Base-by-base conservation (phyloP, 2,113 vertebrate genomes). In the Eira barbara region DNA sequence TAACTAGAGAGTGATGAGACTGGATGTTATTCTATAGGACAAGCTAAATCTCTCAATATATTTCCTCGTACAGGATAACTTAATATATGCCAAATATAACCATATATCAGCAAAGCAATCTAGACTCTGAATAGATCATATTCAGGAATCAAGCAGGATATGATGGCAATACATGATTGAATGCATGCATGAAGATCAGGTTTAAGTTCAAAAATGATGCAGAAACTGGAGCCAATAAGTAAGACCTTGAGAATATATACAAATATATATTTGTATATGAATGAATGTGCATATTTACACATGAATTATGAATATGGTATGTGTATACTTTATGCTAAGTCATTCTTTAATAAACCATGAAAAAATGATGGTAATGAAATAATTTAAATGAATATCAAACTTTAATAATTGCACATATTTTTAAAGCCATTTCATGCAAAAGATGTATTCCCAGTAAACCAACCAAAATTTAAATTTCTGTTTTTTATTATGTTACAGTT, bases 401-500 rank as follows among this genome's bases (percentile, higher is more conserved):
- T 81, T 80, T 74, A 73, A 47, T 76, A 78, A 61, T 29, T 79
- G 9, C 11, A 45, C 57, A 59, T 59, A 71, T 67, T 86, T 81
- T 42, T 49, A 88, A n/a, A 79, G 31, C 15, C 3, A 79, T 83
- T 59, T 71, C 0, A 0, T 55, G 7, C 4, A 89, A 49, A 95
- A 59, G 29, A 69, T 65, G 55, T 6, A 90, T 95, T 71, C 69
- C 17, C 63, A 71, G 6, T 49, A 85, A 76, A n/a, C 14, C 3
- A 82, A 65, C 31, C 15, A 79, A 90, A 63, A 63, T 36, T 90
- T 89, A 92, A n/a, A 73, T 65, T 63, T 71, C 65, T 8, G 6
- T 80, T 97, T 97, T 96, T 81, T 61, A 86, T 20, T 65, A 89
- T 39, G 13, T 45, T 84, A 71, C 71, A 18, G 65, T 86, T 94